A percentile compares a stretch with the other conserved stretches of the same genome.
These are phyloP conservation scores for Acleris holmiana DNA, from an alignment of 2,888 invertebrate genomes.

Conservation along the genomic window DNA sequence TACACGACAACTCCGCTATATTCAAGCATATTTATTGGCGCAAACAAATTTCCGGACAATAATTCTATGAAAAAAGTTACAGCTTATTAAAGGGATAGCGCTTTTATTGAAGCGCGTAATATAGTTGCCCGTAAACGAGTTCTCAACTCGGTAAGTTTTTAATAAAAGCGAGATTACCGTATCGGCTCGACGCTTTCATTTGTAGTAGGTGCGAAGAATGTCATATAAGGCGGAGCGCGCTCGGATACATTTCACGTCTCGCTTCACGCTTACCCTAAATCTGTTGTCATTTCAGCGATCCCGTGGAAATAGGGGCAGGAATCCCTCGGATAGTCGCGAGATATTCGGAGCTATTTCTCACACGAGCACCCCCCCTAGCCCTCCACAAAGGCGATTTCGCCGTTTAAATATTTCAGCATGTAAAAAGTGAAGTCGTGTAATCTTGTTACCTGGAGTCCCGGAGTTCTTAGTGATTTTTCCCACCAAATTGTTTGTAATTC, in stretches of 20 bases:
- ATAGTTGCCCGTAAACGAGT: conserved; percentile 41
- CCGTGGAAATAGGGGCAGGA: conserved; percentile 75
- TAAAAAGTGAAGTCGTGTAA: conserved; percentile 73
- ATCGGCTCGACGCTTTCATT: conserved; percentile 72
- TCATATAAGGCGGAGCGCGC: conserved; percentile 77
- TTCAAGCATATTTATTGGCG: conserved; percentile 37
- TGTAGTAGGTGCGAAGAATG: conserved; percentile 77
- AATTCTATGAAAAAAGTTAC: conserved; percentile 17
- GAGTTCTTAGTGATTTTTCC: conserved; percentile 2
- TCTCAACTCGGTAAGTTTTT: conserved; percentile 69
- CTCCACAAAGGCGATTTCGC: conserved; percentile 53
- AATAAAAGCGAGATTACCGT: conserved; percentile 77
- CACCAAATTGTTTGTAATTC: neutral
- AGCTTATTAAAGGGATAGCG: conserved; percentile 28
- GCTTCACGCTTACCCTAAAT: conserved; percentile 81
- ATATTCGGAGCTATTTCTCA: conserved; percentile 80
- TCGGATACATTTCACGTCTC: conserved; percentile 82
- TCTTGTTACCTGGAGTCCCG: conserved; percentile 54
- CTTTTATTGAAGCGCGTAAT: conserved; percentile 13
- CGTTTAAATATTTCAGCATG: conserved; percentile 76
- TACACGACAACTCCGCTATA: conserved; percentile 44
- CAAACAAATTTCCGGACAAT: conserved; percentile 25
- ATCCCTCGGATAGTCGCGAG: conserved; percentile 76
- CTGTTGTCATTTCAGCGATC: conserved; percentile 82
- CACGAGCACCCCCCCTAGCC: conserved; percentile 56